Evolutionary conservation across 30 jellyfish, hydroid and myxozoan genomes (phyloP).

Genomic region (Cassiopea andromeda): DNA sequence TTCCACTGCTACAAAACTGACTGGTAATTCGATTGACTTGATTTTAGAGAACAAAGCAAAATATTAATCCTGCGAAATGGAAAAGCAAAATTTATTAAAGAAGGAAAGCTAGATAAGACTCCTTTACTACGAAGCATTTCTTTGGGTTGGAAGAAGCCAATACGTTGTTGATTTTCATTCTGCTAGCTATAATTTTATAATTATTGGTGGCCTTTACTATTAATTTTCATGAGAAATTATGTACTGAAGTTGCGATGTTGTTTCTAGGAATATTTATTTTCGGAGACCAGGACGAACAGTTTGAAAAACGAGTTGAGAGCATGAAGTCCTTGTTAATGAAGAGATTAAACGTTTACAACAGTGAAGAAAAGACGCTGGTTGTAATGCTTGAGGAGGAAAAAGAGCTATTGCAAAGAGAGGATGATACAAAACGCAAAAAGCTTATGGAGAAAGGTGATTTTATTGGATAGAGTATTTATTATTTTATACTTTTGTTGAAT

Average conservation of each 20-base stretch:
- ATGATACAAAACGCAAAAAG: slow-evolving; percentile 73
- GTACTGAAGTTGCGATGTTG: background rate
- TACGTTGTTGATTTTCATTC: background rate
- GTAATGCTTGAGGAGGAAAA: slow-evolving; percentile 87
- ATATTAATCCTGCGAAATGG: too few relatives aligned
- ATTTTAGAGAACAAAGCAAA: too few relatives aligned
- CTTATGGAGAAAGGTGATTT: slow-evolving; percentile 69
- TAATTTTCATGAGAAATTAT: too few relatives aligned
- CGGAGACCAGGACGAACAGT: slow-evolving; percentile 69
- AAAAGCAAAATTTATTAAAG: too few relatives aligned
- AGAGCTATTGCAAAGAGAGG: slow-evolving; percentile 66
- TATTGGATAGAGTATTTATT: background rate
- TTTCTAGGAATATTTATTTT: slow-evolving; percentile 65
- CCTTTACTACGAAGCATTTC: too few relatives aligned
- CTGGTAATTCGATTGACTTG: too few relatives aligned
- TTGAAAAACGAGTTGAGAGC: slow-evolving; percentile 54
- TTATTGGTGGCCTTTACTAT: too few relatives aligned
- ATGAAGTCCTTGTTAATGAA: slow-evolving; percentile 27
- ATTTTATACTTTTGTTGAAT: too few relatives aligned
- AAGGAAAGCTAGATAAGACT: too few relatives aligned
- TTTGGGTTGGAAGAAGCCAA: too few relatives aligned
- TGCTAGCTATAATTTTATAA: background rate
- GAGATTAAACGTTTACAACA: slow-evolving; percentile 69
- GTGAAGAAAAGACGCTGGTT: slow-evolving; percentile 79
- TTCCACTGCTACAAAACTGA: too few relatives aligned